Evolutionary conservation across 2,888 invertebrate species (phyloP).

Genomic region (Bursaphelenchus okinawaensis): DNA sequence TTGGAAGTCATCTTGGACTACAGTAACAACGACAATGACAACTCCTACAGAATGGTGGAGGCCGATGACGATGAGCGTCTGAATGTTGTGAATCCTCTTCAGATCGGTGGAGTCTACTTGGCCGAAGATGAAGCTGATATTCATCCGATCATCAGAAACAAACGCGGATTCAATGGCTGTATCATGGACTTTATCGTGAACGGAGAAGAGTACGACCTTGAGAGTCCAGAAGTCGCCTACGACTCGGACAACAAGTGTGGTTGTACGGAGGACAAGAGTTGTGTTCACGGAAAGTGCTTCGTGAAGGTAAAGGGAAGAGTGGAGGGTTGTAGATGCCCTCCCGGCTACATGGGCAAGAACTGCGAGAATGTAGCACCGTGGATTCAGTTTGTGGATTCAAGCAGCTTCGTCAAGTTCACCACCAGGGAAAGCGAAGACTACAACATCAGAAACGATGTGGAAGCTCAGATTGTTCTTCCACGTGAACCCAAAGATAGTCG

Average conservation of each 20-base stretch:
- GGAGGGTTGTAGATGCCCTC: slow-evolving; percentile 77
- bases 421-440: slow-evolving; percentile 31
- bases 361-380: slow-evolving; percentile 58
- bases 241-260: slow-evolving; percentile 17
- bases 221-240: slow-evolving; percentile 70
- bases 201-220: slow-evolving; percentile 80
- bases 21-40: slow-evolving; percentile 6
- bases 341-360: slow-evolving; percentile 78
- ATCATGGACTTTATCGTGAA: slow-evolving; percentile 91
- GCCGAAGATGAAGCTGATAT: slow-evolving; percentile 1
- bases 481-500: slow-evolving; percentile 14
- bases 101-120: slow-evolving; percentile 75
- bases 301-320: slow-evolving; percentile 31
- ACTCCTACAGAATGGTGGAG: slow-evolving; percentile 35
- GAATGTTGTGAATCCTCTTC: slow-evolving; percentile 53
- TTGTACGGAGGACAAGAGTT: slow-evolving; percentile 56
- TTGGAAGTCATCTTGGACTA: slow-evolving; percentile 34
- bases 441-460: slow-evolving; percentile 70
- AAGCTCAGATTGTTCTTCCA: slow-evolving; percentile 73
- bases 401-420: slow-evolving; percentile 41
- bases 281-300: slow-evolving; percentile 53
- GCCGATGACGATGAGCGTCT: slow-evolving; percentile 55
- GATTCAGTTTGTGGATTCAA: slow-evolving; percentile 45
- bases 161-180: slow-evolving; percentile 81
- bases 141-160: slow-evolving; percentile 25